Base-by-base conservation (phyloP, 2,888 invertebrate species). In the Drosophila stalkeri region DNA sequence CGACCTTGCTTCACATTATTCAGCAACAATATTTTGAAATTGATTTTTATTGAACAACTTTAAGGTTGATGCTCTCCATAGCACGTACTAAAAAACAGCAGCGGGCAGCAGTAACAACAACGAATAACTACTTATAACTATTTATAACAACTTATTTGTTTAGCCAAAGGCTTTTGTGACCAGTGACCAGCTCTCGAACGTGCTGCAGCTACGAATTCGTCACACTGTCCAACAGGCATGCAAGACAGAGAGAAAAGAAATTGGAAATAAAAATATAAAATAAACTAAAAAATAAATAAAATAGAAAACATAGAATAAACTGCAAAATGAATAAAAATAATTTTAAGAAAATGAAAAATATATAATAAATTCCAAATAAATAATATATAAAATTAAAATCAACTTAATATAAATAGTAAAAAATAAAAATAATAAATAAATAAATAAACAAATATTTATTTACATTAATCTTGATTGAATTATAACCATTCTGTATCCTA, bases 1-100 rank as follows among this genome's bases (percentile, higher is more conserved):
- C 79, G 78, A 78, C 78, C 78, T 78, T 78, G 78, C 71, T 60
- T 67, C 71, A 70, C n/a, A 62, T 77, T 27, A 64, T 77, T 43
- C 55, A 67, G 65, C 64, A 60, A 37, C 20, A 63, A 59, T 11
- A 61, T 64, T 74, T 67, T 59, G 52, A 74, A 78, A 64, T 74
- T 64, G 47, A 74, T 75, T 72, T 64, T 56, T 39, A 47, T 59
- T 62, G 64, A 64, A 59, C 64, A 73, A n/a, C 31, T 39, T 61
- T 61, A 67, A 77, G 78, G 77, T 77, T 77, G 74, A 74, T 70
- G 77, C 78, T 78, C 78, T 60, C 47, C 61, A 43, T 23, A 49
- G 43, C 77, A 78, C 78, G 78, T 78, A 78, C 77, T 44, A 39
- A 16, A 39, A 16, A 4, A 35, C 16, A 16, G 33, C 44, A 20